Conservation (phyloP, 2,797 vertebrate species). For the Acanthurus leucopareius region DNA sequence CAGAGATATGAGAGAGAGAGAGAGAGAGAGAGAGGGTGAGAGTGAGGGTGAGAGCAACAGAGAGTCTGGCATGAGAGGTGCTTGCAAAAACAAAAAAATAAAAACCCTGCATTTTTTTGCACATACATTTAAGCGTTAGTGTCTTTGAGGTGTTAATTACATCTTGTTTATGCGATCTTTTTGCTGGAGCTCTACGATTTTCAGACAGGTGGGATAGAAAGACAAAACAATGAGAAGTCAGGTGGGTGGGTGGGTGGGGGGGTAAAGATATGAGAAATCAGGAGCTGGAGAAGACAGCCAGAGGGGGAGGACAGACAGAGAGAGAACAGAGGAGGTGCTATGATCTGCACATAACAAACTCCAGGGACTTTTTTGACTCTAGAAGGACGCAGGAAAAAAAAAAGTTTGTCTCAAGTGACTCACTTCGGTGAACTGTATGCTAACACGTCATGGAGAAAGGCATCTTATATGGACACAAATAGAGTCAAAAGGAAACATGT, state of each 20-base stretch:
- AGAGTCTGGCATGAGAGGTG: constrained; percentile 19
- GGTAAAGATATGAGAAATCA: constrained; percentile 24
- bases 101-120: background rate
- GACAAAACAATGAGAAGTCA: constrained; percentile 1
- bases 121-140: background rate
- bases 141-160: constrained; percentile 35
- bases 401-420: constrained; percentile 45
- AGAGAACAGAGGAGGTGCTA: constrained; percentile 29
- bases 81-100: background rate
- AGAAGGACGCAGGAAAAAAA: constrained; percentile 4
- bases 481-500: constrained; percentile 9
- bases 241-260: background rate
- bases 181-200: background rate
- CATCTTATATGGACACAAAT: constrained; percentile 26
- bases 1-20: background rate
- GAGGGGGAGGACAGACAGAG: constrained; percentile 11
- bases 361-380: constrained; percentile 17
- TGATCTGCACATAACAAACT: constrained; percentile 43
- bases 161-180: constrained; percentile 24
- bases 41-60: constrained; percentile 11
- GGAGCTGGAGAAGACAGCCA: constrained; percentile 15
- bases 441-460: constrained; percentile 25
- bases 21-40: constrained; percentile 10
- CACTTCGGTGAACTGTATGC: constrained; percentile 36
- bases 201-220: constrained; percentile 3